These are phyloP conservation scores for Tenthredo livida DNA, from an alignment of 2,888 invertebrate genomes.

Conservation along the genomic window DNA sequence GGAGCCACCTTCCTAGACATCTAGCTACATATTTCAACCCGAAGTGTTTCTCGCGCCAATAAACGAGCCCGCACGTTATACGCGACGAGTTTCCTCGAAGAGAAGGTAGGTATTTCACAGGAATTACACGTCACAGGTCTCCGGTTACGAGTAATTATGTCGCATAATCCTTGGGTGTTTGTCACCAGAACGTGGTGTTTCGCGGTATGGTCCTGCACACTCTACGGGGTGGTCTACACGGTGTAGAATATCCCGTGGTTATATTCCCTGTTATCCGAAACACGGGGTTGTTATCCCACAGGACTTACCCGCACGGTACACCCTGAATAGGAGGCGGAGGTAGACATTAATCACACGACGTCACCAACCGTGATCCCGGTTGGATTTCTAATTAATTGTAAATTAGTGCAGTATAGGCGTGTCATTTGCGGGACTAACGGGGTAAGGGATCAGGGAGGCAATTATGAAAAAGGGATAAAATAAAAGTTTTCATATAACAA, in stretches of 20 bases:
- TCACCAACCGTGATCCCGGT: slow-evolving; percentile 71
- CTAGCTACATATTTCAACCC: slow-evolving; percentile 18
- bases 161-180: slow-evolving; percentile 76
- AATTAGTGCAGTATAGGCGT: slow-evolving; percentile 66
- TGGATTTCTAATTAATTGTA: slow-evolving; percentile 74
- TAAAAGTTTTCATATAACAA: slow-evolving; percentile 14
- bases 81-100: neutral
- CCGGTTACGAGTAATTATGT: slow-evolving; percentile 76
- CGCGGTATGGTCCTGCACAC: slow-evolving; percentile 49
- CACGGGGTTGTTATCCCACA: slow-evolving; percentile 77
- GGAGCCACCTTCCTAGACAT: slow-evolving; percentile 2
- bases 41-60: slow-evolving; percentile 39
- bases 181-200: slow-evolving; percentile 65
- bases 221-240: slow-evolving; percentile 59
- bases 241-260: slow-evolving; percentile 71
- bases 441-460: neutral
- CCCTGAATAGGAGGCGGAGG: slow-evolving; percentile 49
- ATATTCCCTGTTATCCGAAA: slow-evolving; percentile 77
- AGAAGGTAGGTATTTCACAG: slow-evolving; percentile 67
- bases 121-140: slow-evolving; percentile 70
- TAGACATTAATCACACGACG: slow-evolving; percentile 73
- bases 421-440: slow-evolving; percentile 8
- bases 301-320: slow-evolving; percentile 71
- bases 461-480: neutral
- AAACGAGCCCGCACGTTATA: slow-evolving; percentile 12